These are phyloP conservation scores for Eonycteris spelaea DNA, from an alignment of 2,113 vertebrate genomes.

Conservation along the genomic window DNA sequence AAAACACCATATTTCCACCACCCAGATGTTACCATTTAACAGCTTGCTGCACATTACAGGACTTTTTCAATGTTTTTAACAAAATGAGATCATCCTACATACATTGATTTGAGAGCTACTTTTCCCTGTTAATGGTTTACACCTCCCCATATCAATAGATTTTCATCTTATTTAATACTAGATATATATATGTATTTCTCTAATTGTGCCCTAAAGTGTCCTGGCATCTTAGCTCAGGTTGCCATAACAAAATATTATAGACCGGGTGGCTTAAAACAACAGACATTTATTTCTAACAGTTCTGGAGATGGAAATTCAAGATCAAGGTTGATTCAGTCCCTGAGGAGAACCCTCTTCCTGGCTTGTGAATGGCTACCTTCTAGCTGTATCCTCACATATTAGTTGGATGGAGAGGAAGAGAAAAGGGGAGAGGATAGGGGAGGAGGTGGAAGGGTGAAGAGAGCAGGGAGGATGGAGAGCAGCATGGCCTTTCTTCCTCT, in stretches of 20 bases:
- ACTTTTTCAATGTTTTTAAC: neutral
- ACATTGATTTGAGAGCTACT: neutral
- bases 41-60: neutral
- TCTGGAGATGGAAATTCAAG: neutral
- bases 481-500: too few species aligned
- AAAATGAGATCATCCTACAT: neutral
- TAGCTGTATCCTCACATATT: neutral
- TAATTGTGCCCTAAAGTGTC: neutral
- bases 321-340: neutral
- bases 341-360: neutral
- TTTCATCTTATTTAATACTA: neutral
- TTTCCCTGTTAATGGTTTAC: neutral
- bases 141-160: neutral
- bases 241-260: neutral
- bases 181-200: neutral
- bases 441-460: neutral
- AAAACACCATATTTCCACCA: neutral
- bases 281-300: neutral
- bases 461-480: too few species aligned
- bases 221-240: neutral
- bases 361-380: neutral
- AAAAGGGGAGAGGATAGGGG: too few species aligned
- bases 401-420: neutral
- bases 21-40: neutral
- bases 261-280: neutral